phyloP scores from a whole-genome alignment of 2,888 invertebrate genomes.

The Athripsodes cinereus region DNA sequence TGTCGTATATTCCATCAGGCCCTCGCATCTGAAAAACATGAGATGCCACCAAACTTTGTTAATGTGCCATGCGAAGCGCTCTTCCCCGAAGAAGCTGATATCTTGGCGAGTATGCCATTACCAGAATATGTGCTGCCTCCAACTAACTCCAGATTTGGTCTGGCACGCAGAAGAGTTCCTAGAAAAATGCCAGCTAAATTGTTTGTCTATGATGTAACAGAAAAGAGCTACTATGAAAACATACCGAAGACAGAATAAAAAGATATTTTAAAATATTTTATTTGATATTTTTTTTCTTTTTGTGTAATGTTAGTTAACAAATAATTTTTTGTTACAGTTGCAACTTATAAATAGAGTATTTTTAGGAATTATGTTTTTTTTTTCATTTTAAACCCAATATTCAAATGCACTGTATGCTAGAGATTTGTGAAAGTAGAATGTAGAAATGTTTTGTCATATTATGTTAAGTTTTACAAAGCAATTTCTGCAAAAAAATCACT shows the following conservation, averaged over 20 bases:
- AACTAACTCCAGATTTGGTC: neutral
- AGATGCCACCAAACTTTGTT: constrained; percentile 40
- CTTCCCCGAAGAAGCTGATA: constrained; percentile 47
- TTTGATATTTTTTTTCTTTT: neutral
- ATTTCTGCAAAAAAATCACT: no score
- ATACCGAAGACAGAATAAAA: neutral
- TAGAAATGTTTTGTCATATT: no score
- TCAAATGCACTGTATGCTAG: no score
- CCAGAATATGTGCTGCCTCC: neutral
- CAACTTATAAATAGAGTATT: no score
- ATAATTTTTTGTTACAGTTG: neutral
- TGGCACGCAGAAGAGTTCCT: neutral
- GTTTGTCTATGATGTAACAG: neutral
- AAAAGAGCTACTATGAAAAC: neutral
- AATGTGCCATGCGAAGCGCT: constrained; percentile 44
- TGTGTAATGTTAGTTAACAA: neutral
- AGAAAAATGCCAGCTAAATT: neutral
- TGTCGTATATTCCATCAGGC: constrained; percentile 78
- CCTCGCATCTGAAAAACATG: constrained; percentile 56
- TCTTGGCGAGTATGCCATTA: constrained; percentile 36
- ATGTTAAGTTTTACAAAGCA: no score
- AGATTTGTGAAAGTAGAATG: no score
- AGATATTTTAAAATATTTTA: neutral
- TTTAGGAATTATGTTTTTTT: neutral
- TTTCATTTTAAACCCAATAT: no score